A percentile compares a stretch with the other conserved stretches of the same genome.
Conservation (phyloP, 2,888 invertebrate genomes). For the Rhodophaea formosa region DNA sequence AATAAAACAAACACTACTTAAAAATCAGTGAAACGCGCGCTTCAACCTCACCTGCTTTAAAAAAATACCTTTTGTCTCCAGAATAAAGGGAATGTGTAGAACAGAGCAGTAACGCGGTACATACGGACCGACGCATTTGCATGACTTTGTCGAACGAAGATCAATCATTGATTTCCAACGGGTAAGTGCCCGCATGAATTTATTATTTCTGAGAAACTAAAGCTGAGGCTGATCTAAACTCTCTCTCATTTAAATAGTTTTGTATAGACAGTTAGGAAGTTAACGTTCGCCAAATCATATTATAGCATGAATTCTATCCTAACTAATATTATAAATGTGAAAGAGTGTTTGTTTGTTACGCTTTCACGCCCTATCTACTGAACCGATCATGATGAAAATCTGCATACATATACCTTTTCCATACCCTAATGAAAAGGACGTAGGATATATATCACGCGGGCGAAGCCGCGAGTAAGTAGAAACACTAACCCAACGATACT, state of each 20-base stretch:
- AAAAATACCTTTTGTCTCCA: constrained; percentile 37
- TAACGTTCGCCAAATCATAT: too few relatives aligned
- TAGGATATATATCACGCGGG: too few relatives aligned
- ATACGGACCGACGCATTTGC: constrained; percentile 34
- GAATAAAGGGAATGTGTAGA: constrained; percentile 39
- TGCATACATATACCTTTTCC: too few relatives aligned
- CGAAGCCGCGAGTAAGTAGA: too few relatives aligned
- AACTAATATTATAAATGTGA: too few relatives aligned
- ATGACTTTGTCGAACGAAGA: constrained; percentile 42
- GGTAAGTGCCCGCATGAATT: constrained; percentile 25
- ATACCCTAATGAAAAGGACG: too few relatives aligned
- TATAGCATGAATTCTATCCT: too few relatives aligned
- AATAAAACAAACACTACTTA: constrained; percentile 19
- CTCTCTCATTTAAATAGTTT: not conserved
- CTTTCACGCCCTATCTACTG: too few relatives aligned
- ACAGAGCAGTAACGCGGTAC: constrained; percentile 31
- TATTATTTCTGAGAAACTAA: constrained; percentile 27
- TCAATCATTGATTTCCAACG: constrained; percentile 36
- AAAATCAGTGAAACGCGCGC: constrained; percentile 23
- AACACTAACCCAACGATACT: too few relatives aligned
- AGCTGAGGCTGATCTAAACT: constrained; percentile 7
- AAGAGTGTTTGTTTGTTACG: too few relatives aligned
- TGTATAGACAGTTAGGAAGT: not conserved
- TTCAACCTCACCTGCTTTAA: constrained; percentile 34
- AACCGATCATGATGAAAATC: too few relatives aligned